A percentile compares a stretch with the other conserved stretches of the same genome.
Evolutionary conservation across 1,140 invertebrate genomes (phyloP).

Genomic region (Myzus persicae): DNA sequence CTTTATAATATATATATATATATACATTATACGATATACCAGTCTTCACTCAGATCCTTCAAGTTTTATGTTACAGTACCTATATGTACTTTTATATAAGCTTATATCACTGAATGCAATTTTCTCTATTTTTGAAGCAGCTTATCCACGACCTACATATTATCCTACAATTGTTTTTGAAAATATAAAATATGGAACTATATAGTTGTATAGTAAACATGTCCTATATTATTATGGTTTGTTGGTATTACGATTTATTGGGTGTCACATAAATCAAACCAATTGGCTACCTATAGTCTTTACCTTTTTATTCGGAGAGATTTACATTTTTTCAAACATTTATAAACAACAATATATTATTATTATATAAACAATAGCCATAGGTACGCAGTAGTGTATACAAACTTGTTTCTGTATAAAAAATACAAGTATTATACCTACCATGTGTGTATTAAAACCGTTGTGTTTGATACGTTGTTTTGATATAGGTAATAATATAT

Average conservation of each 20-base stretch:
- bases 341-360: neutral
- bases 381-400: neutral
- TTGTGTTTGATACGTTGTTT: neutral
- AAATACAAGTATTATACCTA: neutral
- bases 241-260: neutral
- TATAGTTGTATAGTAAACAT: neutral
- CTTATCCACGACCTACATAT: neutral
- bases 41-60: neutral
- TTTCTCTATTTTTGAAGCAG: neutral
- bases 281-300: neutral
- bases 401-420: neutral
- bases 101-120: neutral
- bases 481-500: neutral
- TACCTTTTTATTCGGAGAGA: neutral
- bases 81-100: neutral
- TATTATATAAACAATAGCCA: neutral
- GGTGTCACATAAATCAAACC: neutral
- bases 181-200: neutral
- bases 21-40: neutral
- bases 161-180: neutral
- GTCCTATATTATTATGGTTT: too few species aligned
- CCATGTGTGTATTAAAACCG: neutral
- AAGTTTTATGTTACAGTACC: neutral
- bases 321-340: neutral
- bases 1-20: neutral